These are phyloP conservation scores for Albula glossodonta DNA, from an alignment of 2,113 vertebrate genomes.

Conservation along the genomic window DNA sequence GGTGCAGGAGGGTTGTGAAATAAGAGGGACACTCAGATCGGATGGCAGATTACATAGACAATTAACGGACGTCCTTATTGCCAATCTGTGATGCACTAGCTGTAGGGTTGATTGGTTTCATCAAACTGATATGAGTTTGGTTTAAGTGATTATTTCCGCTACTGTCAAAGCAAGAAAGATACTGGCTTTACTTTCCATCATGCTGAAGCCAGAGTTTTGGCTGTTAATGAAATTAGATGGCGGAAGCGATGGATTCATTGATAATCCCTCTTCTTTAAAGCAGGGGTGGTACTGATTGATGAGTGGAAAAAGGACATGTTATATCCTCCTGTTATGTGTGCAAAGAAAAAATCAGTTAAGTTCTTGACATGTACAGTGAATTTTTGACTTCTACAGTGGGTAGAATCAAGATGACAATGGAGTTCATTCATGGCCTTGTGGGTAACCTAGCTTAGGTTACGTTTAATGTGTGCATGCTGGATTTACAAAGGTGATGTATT, in stretches of 20 bases:
- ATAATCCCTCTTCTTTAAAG: slow-evolving; percentile 3
- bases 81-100: neutral
- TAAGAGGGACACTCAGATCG: neutral
- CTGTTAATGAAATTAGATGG: slow-evolving; percentile 27
- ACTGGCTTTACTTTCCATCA: neutral
- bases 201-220: neutral
- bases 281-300: neutral
- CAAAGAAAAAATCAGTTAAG: slow-evolving; percentile 8
- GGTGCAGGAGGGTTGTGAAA: no score
- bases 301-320: neutral
- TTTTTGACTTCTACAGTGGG: neutral
- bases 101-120: neutral
- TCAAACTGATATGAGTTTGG: slow-evolving; percentile 4
- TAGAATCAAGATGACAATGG: neutral
- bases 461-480: neutral
- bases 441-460: neutral
- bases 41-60: neutral
- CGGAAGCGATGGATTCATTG: neutral
- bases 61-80: neutral
- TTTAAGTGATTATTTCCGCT: slow-evolving; percentile 12
- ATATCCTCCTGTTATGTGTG: slow-evolving; percentile 12
- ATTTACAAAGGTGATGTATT: neutral
- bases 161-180: slow-evolving; percentile 20
- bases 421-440: neutral
- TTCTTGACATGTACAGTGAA: neutral